Base-by-base conservation (phyloP, 2,113 vertebrate genomes). In the Mastomys natalensis region DNA sequence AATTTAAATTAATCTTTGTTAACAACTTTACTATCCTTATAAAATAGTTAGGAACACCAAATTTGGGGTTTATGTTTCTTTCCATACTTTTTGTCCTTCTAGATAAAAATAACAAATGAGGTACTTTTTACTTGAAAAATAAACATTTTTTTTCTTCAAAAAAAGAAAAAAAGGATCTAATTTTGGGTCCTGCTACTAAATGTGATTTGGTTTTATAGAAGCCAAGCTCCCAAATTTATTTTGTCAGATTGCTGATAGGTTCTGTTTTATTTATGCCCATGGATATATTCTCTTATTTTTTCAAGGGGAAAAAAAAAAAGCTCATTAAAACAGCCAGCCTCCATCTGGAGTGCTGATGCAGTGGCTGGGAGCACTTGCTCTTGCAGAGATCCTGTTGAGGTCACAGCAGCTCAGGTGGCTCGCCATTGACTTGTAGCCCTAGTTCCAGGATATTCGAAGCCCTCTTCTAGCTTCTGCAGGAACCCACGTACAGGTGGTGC, bases 61-160 rank as follows among this genome's bases (percentile, higher is more conserved):
- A 55, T 21, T 40, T 21, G n/a, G 29, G 29, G 89, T 91, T 91
- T 93, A 78, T 1, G 31, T 91, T 95, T 90, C 17, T 91, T 89
- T 66, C 66, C 60, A 53, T 92, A 16, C 31, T 87, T 66, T 90
- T 72, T 93, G 7, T 97, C 51, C 6, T 95, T 12, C 31, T 72
- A 55, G 51, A 37, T 87, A 51, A 87, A 37, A 95, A 90, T 26
- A 92, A n/a, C 58, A 92, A 90, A 77, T 89, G 43, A n/a, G 26
- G 87, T 93, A 90, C 78, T 90, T 87, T 34, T 62, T 29, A 21
- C 94, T 95, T 84, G 43, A 48, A 94, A 94, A 95, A 45, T 82
- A 90, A 81, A n/a, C 34, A 13, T 81, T 81, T 55, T 58, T 82
- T 37, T 58, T 58, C 34, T 58, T n/a, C 10, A 74, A 94, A 89